phyloP scores from a whole-genome alignment of 2,888 invertebrate species.

The Ormyrus pomaceus region DNA sequence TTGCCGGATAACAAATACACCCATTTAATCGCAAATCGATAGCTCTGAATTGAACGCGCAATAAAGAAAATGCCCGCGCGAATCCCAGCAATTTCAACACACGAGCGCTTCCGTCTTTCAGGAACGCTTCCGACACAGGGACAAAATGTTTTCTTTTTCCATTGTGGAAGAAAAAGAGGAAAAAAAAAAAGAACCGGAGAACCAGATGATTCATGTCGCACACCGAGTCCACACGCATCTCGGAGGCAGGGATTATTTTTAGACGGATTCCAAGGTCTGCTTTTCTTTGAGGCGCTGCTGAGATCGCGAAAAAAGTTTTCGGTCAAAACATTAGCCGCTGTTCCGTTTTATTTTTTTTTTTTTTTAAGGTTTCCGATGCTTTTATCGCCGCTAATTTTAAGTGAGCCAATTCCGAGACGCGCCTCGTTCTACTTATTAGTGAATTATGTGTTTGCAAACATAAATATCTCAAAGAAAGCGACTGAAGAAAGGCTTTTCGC shows the following conservation, averaged over 20 bases:
- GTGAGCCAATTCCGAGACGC: slow-evolving; percentile 2
- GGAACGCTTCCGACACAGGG: background rate
- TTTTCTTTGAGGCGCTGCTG: slow-evolving; percentile 4
- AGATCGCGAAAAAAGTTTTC: background rate
- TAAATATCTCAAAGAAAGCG: too few species aligned
- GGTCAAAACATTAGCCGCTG: slow-evolving; percentile 11
- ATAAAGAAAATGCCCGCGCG: too few species aligned
- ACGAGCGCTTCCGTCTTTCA: background rate
- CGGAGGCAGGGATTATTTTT: slow-evolving; percentile 31
- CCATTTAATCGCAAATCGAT: too few species aligned
- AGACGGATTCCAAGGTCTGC: slow-evolving; percentile 15
- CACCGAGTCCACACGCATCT: background rate
- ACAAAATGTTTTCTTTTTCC: background rate
- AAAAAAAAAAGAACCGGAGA: background rate
- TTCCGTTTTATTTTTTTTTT: background rate
- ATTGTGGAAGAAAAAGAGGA: background rate
- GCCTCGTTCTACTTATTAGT: background rate
- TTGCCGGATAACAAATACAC: too few species aligned
- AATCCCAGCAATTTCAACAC: too few species aligned
- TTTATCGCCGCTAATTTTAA: slow-evolving; percentile 37
- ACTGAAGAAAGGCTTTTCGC: too few species aligned
- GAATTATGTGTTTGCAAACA: too few species aligned
- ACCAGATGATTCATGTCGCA: background rate
- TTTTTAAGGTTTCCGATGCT: background rate
- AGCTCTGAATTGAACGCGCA: too few species aligned